These are phyloP conservation scores for Epizoanthus rinbou DNA, from an alignment of 92 coral and sea anemone genomes.

Conservation along the genomic window DNA sequence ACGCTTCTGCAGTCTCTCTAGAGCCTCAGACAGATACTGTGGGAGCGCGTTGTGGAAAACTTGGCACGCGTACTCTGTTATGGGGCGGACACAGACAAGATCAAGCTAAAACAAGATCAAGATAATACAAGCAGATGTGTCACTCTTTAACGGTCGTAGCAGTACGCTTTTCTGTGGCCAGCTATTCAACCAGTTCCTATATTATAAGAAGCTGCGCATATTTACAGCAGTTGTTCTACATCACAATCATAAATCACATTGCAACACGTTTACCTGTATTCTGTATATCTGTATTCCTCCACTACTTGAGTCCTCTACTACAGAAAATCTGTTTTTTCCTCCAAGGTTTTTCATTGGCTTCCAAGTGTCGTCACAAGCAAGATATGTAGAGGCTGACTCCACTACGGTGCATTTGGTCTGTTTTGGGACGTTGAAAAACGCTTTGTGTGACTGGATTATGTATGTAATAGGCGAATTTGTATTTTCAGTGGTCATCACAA, in stretches of 20 bases:
- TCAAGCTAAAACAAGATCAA: no score
- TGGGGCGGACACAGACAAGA: no score
- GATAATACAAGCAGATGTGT: no score
- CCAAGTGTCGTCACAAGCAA: constrained; percentile 7
- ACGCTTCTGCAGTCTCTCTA: no score
- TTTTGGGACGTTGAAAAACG: not conserved
- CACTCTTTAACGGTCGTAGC: no score
- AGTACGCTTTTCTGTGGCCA: no score
- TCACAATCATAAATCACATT: no score
- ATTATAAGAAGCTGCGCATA: no score
- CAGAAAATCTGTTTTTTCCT: not conserved
- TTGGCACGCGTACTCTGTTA: no score
- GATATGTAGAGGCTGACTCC: constrained; percentile 1
- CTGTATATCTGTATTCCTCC: not conserved
- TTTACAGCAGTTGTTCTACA: not conserved
- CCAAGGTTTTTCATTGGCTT: not conserved
- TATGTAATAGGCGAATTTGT: not conserved
- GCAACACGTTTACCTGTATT: not conserved
- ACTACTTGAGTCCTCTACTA: not conserved
- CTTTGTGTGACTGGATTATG: not conserved
- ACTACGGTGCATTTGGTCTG: not conserved
- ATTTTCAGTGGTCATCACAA: not conserved
- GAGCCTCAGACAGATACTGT: no score
- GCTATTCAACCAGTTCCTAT: no score
- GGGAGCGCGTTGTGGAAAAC: no score